Evolutionary conservation across 2,113 vertebrate species (phyloP).

Genomic region (Melanerpes formicivorus): DNA sequence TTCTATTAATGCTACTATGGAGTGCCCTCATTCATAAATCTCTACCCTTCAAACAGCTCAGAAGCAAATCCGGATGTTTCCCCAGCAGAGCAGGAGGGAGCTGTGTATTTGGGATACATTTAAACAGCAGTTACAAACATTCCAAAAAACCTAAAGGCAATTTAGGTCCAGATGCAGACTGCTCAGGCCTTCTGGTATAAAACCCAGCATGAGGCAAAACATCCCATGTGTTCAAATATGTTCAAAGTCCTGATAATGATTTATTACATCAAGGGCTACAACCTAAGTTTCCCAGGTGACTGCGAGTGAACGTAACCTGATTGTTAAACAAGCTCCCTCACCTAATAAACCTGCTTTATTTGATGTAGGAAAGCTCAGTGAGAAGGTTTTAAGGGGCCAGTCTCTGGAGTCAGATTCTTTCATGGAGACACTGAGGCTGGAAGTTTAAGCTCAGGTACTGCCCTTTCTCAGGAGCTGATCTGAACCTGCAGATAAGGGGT

Average conservation of each 20-base stretch:
- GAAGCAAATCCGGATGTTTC: background rate
- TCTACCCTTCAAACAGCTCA: background rate
- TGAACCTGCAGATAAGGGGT: background rate
- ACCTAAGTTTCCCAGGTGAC: constrained; percentile 54
- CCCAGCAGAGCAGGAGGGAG: background rate
- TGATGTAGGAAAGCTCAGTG: background rate
- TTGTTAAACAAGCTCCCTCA: constrained; percentile 51
- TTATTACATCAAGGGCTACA: constrained; percentile 24
- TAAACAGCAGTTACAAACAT: constrained; percentile 6
- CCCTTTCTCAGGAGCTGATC: background rate
- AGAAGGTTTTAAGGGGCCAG: background rate
- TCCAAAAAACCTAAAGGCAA: background rate
- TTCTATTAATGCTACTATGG: background rate
- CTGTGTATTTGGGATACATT: background rate
- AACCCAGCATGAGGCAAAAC: background rate
- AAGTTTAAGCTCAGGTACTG: background rate
- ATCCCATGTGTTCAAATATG: constrained; percentile 31
- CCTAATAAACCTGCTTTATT: constrained; percentile 53
- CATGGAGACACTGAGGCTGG: background rate
- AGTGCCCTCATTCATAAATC: background rate
- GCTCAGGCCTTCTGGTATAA: background rate
- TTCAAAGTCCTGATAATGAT: constrained; percentile 34
- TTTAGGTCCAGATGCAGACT: constrained; percentile 39
- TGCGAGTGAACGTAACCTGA: background rate
- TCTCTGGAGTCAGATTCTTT: background rate